Evolutionary conservation across 2,113 vertebrate species (phyloP).

Genomic region (Hymenochirus boettgeri): DNA sequence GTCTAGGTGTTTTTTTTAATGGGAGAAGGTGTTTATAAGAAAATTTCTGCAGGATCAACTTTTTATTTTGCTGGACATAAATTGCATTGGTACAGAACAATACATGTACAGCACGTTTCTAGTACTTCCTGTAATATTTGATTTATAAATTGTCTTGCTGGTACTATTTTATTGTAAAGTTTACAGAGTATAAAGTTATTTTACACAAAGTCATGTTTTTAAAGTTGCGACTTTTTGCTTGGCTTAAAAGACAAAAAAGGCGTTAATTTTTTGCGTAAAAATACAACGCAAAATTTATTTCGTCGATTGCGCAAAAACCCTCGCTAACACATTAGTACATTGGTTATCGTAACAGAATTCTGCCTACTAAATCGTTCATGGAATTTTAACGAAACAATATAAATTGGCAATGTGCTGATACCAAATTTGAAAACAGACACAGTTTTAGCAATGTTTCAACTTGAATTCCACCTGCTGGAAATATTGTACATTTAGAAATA

Average conservation of each 20-base stretch:
- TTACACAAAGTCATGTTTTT: neutral
- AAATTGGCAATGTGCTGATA: too few species aligned
- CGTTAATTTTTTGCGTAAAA: neutral
- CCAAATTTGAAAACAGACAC: too few species aligned
- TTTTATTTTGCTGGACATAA: neutral
- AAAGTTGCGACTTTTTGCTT: neutral
- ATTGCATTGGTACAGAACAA: neutral
- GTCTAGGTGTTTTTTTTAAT: constrained; percentile 44
- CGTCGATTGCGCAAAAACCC: neutral
- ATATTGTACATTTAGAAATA: too few species aligned
- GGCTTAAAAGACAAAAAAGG: too few species aligned
- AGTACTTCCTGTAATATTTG: constrained; percentile 36
- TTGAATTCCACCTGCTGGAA: too few species aligned
- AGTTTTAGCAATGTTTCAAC: too few species aligned
- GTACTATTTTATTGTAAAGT: constrained; percentile 4
- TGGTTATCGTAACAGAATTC: neutral
- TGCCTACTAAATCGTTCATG: neutral
- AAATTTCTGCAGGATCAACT: constrained; percentile 57
- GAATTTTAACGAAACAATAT: too few species aligned
- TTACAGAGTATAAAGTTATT: neutral
- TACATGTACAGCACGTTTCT: neutral
- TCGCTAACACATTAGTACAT: too few species aligned
- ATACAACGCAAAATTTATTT: neutral
- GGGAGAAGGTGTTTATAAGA: too few species aligned
- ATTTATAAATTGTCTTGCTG: constrained; percentile 8